These are phyloP conservation scores for Pteropus alecto DNA, from an alignment of 2,113 vertebrate species.

Conservation along the genomic window DNA sequence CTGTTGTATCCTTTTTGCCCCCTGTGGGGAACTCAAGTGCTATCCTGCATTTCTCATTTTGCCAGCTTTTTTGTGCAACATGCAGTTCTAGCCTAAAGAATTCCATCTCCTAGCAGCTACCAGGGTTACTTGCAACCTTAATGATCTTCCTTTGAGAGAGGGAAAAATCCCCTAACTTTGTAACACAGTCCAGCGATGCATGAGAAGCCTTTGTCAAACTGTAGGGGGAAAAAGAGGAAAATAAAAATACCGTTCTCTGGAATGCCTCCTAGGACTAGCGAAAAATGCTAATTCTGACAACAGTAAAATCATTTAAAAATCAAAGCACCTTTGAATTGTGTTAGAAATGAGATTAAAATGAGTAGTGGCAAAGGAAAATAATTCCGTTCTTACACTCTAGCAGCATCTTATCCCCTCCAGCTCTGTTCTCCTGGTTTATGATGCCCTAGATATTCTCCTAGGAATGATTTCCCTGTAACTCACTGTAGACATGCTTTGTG, in stretches of 20 bases:
- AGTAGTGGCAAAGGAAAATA: conserved; percentile 7
- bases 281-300: conserved; percentile 64
- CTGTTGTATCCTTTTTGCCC: neutral
- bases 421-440: neutral
- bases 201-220: conserved; percentile 56
- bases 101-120: conserved; percentile 74
- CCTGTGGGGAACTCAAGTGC: neutral
- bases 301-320: conserved; percentile 55
- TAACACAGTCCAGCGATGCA: conserved; percentile 61
- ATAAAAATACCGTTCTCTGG: conserved; percentile 55
- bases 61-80: conserved; percentile 1
- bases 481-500: conserved; percentile 60
- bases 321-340: conserved; percentile 51
- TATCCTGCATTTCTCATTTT: neutral
- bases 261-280: conserved; percentile 64
- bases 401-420: neutral
- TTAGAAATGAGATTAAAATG: conserved; percentile 42
- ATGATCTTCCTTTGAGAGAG: conserved; percentile 50
- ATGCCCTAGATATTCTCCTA: conserved; percentile 23
- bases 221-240: neutral
- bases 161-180: conserved; percentile 46
- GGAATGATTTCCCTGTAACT: conserved; percentile 18
- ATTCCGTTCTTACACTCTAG: neutral
- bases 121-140: conserved; percentile 54
- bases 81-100: conserved; percentile 60